Conservation (phyloP, 2,797 vertebrate species). For the Sitta carolinensis region DNA sequence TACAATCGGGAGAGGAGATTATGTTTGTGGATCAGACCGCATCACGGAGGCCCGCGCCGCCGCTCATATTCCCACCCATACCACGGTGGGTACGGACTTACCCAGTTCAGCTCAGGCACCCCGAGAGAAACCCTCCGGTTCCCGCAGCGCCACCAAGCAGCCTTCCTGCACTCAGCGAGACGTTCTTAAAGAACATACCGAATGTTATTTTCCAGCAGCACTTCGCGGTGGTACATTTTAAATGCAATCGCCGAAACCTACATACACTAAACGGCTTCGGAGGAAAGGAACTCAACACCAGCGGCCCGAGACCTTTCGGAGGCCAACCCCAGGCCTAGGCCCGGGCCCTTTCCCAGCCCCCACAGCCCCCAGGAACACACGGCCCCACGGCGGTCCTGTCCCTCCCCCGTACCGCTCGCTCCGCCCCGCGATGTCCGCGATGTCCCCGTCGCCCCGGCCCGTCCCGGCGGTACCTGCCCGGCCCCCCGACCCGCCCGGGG, state of each 20-base stretch:
- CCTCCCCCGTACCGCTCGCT: not conserved
- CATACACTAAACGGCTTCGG: fast-evolving
- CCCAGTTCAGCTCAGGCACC: fast-evolving
- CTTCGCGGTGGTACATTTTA: not conserved
- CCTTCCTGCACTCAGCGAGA: not conserved
- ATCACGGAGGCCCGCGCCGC: fast-evolving
- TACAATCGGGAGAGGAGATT: not conserved
- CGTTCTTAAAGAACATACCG: fast-evolving
- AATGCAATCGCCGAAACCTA: fast-evolving
- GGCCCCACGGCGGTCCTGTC: too few relatives aligned
- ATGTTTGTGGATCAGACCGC: not conserved
- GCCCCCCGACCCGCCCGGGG: not conserved
- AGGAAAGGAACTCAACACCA: not conserved
- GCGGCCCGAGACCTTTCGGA: not conserved
- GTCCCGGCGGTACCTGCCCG: not conserved
- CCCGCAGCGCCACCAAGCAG: not conserved
- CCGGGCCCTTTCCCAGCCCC: not conserved
- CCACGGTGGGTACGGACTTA: fast-evolving
- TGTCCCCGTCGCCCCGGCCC: not conserved
- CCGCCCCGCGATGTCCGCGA: too few relatives aligned
- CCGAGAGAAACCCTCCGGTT: not conserved
- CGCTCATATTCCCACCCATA: fast-evolving
- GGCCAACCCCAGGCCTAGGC: not conserved
- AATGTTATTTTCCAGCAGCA: not conserved
- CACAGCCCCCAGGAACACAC: not conserved